phyloP scores from a whole-genome alignment of 1,140 invertebrate genomes.

The Meloidogyne exigua region DNA sequence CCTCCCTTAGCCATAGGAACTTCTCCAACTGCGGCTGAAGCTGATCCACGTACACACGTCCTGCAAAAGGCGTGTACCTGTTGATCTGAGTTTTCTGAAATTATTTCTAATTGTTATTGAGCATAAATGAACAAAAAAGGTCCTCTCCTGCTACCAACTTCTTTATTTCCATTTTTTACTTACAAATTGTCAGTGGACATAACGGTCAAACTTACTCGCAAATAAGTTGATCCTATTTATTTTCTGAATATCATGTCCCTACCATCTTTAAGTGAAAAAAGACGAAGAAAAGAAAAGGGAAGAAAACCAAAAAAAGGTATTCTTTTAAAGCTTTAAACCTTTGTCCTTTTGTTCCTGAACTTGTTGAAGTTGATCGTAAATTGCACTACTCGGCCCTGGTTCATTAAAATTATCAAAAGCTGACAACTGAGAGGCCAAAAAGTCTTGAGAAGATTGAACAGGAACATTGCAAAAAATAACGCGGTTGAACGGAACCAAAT shows the following conservation, averaged over 20 bases:
- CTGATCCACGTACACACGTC: constrained; percentile 28
- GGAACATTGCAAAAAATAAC: constrained; percentile 21
- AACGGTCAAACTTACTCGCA: too few species aligned
- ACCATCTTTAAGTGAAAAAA: too few species aligned
- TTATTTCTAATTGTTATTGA: too few species aligned
- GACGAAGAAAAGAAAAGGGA: too few species aligned
- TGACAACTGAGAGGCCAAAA: background rate
- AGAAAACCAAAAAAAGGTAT: background rate
- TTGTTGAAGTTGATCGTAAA: background rate
- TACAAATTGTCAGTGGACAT: too few species aligned
- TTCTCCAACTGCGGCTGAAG: constrained; percentile 30
- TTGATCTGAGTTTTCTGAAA: constrained; percentile 5
- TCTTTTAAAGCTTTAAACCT: background rate
- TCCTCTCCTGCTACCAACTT: too few species aligned
- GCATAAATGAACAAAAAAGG: too few species aligned
- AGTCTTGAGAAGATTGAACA: background rate
- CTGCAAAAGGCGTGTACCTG: constrained; percentile 28
- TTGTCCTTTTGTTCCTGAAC: background rate
- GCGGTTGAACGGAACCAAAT: constrained; percentile 3
- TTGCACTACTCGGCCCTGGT: background rate
- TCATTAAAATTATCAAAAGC: background rate
- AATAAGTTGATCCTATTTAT: too few species aligned
- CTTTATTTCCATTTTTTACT: too few species aligned
- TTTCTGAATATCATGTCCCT: too few species aligned
- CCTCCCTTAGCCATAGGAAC: constrained; percentile 36